phyloP scores from a whole-genome alignment of 2,888 invertebrate genomes.

The Netelia inedita region DNA sequence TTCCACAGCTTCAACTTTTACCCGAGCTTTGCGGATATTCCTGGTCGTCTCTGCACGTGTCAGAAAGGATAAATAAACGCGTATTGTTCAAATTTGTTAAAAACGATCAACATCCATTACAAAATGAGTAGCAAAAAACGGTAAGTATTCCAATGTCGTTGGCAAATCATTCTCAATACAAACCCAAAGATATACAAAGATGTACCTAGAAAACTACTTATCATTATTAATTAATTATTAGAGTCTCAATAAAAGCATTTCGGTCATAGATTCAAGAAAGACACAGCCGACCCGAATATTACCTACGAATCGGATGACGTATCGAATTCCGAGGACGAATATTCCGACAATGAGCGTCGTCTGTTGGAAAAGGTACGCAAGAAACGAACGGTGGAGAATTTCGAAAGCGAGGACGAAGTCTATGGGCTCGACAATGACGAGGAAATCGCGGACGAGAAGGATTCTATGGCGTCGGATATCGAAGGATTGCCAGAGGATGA shows the following conservation, averaged over 20 bases:
- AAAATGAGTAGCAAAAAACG: slow-evolving; percentile 65
- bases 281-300: slow-evolving; percentile 47
- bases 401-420: slow-evolving; percentile 88
- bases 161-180: neutral
- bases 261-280: slow-evolving; percentile 47
- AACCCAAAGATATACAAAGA: neutral
- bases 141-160: slow-evolving; percentile 30
- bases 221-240: too few relatives aligned
- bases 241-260: neutral
- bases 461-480: slow-evolving; percentile 88
- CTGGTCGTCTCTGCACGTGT: neutral
- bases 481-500: slow-evolving; percentile 90
- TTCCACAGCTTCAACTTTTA: neutral
- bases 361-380: slow-evolving; percentile 88
- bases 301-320: slow-evolving; percentile 88
- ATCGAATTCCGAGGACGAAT: slow-evolving; percentile 91
- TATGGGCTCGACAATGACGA: slow-evolving; percentile 86
- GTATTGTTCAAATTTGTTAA: slow-evolving; percentile 24
- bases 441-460: slow-evolving; percentile 87
- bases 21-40: neutral
- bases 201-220: neutral
- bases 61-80: slow-evolving; percentile 26
- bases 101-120: neutral
- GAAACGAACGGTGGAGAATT: slow-evolving; percentile 85
- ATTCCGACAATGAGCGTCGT: slow-evolving; percentile 88